These are phyloP conservation scores for Sphaerophoria taeniata DNA, from an alignment of 2,888 invertebrate species.

Conservation along the genomic window DNA sequence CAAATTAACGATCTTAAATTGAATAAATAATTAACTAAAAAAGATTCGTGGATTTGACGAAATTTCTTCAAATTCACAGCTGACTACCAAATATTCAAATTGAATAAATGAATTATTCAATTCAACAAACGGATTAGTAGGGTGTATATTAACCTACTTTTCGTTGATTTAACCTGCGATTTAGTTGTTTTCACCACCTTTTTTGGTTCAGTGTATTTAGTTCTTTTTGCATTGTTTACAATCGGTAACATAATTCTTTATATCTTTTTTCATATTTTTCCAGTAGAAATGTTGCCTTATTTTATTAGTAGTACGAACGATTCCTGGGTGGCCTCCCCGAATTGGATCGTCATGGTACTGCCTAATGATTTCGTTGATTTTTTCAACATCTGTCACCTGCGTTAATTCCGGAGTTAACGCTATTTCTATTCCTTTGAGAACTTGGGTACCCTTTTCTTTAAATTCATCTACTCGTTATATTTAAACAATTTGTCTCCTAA, in stretches of 20 bases:
- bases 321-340: background rate
- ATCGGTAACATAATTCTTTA: background rate
- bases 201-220: too few species aligned
- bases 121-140: too few species aligned
- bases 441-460: background rate
- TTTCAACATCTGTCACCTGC: background rate
- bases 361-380: background rate
- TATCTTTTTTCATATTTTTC: conserved; percentile 4
- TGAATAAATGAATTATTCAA: too few species aligned
- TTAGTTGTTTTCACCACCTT: too few species aligned
- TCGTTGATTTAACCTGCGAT: too few species aligned
- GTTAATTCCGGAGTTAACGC: conserved; percentile 7
- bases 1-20: too few species aligned
- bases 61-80: too few species aligned
- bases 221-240: background rate
- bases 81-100: too few species aligned
- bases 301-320: background rate
- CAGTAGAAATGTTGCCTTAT: background rate
- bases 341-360: conserved; percentile 9
- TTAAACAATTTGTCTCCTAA: conserved; percentile 2
- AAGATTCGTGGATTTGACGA: too few species aligned
- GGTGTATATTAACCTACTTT: too few species aligned
- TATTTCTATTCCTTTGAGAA: conserved; percentile 10
- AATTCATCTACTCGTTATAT: background rate
- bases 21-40: too few species aligned